Percentiles rank a stretch among this genome's conserved stretches.
Conservation (phyloP, 2,888 invertebrate genomes). For the Meliscaeva auricollis region DNA sequence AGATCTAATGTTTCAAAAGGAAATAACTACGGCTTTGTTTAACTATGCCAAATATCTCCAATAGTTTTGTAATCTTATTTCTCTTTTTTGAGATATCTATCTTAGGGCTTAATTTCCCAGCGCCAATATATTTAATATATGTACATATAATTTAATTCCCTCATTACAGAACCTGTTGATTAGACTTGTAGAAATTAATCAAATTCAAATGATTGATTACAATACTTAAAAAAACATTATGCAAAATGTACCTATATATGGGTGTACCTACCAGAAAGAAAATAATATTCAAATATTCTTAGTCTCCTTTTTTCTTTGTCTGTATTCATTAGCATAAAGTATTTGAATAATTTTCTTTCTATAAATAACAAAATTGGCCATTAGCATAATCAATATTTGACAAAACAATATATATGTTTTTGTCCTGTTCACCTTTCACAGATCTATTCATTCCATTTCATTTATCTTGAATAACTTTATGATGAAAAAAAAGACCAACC, state of each 20-base stretch:
- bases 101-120: too few relatives aligned
- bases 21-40: too few relatives aligned
- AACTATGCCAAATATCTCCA: too few relatives aligned
- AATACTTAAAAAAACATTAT: neutral
- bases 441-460: constrained; percentile 2
- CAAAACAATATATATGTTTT: neutral
- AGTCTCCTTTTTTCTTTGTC: neutral
- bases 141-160: neutral
- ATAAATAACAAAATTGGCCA: constrained; percentile 14
- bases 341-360: neutral
- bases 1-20: too few relatives aligned
- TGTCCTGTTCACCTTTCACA: neutral
- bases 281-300: constrained; percentile 6
- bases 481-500: neutral
- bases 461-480: constrained; percentile 6
- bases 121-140: too few relatives aligned
- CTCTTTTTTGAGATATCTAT: too few relatives aligned
- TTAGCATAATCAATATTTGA: constrained; percentile 36
- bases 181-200: neutral
- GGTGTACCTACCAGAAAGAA: too few relatives aligned
- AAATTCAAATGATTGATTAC: neutral
- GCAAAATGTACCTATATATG: neutral
- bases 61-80: too few relatives aligned
- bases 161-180: neutral
- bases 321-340: constrained; percentile 3